Percentiles rank a stretch among this genome's conserved stretches.
Evolutionary conservation across 1,140 invertebrate genomes (phyloP).

Genomic region (Tetramorium parvispinum): DNA sequence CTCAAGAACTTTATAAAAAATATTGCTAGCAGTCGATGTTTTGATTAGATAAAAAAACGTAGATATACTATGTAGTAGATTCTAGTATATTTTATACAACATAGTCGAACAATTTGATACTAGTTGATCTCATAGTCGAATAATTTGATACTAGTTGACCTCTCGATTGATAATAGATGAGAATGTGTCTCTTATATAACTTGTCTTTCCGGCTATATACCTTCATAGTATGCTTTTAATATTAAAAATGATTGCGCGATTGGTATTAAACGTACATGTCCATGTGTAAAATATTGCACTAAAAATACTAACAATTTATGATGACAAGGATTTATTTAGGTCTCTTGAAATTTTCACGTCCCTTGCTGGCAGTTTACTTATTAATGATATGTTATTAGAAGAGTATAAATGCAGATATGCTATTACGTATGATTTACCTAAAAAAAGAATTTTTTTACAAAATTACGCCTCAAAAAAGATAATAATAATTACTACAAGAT

Average conservation of each 20-base stretch:
- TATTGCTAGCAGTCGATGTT: slow-evolving; percentile 38
- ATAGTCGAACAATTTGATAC: slow-evolving; percentile 45
- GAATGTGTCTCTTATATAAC: slow-evolving; percentile 9
- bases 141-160: too few species aligned
- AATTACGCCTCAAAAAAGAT: too few species aligned
- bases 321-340: slow-evolving; percentile 8
- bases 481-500: too few species aligned
- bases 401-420: slow-evolving; percentile 30
- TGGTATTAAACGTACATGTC: slow-evolving; percentile 23
- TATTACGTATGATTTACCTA: too few species aligned
- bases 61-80: slow-evolving; percentile 22
- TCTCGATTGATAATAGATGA: slow-evolving; percentile 27
- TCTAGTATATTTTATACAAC: slow-evolving; percentile 22
- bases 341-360: slow-evolving; percentile 32
- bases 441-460: too few species aligned
- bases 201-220: slow-evolving; percentile 14
- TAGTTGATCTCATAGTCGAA: too few species aligned
- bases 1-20: slow-evolving; percentile 44
- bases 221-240: slow-evolving; percentile 17
- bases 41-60: slow-evolving; percentile 46
- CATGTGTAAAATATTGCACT: slow-evolving; percentile 68
- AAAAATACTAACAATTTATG: slow-evolving; percentile 58
- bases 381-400: slow-evolving; percentile 51
- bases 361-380: slow-evolving; percentile 35
- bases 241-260: slow-evolving; percentile 47